Evolutionary conservation across 1,140 invertebrate genomes (phyloP).

Genomic region (Drosophila albomicans): DNA sequence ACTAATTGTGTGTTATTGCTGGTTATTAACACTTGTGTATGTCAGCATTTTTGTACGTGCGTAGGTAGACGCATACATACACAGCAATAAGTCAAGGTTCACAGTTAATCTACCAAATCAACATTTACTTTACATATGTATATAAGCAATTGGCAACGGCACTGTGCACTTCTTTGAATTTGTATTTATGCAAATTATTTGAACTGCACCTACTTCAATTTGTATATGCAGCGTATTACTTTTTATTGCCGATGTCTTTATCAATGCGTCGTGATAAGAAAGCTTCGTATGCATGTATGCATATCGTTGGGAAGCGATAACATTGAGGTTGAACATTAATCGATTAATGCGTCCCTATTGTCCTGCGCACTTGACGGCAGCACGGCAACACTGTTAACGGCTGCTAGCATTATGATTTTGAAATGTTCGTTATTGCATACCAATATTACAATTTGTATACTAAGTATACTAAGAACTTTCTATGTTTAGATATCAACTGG

Average conservation of each 20-base stretch:
- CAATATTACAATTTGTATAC: too few species aligned
- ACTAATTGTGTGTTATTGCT: constrained; percentile 4
- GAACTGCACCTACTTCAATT: too few species aligned
- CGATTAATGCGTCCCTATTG: constrained; percentile 1
- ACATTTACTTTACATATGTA: too few species aligned
- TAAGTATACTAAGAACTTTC: too few species aligned
- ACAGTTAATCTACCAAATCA: neutral
- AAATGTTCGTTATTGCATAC: neutral
- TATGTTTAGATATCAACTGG: too few species aligned
- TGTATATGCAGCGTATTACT: neutral
- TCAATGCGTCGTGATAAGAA: constrained; percentile 37
- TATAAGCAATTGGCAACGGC: too few species aligned
- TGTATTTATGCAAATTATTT: too few species aligned
- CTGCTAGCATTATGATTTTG: neutral
- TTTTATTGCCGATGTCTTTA: constrained; percentile 17
- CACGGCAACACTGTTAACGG: neutral
- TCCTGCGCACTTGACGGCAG: neutral
- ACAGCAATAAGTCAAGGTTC: neutral
- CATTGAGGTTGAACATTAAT: neutral
- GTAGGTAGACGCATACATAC: constrained; percentile 5
- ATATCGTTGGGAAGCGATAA: constrained; percentile 3
- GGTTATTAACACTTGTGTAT: constrained; percentile 3
- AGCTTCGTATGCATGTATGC: constrained; percentile 16
- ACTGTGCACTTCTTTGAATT: neutral
- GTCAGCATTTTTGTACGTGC: constrained; percentile 13